These are phyloP conservation scores for Lysiphlebus fabarum DNA, from an alignment of 1,140 invertebrate genomes.

Conservation along the genomic window DNA sequence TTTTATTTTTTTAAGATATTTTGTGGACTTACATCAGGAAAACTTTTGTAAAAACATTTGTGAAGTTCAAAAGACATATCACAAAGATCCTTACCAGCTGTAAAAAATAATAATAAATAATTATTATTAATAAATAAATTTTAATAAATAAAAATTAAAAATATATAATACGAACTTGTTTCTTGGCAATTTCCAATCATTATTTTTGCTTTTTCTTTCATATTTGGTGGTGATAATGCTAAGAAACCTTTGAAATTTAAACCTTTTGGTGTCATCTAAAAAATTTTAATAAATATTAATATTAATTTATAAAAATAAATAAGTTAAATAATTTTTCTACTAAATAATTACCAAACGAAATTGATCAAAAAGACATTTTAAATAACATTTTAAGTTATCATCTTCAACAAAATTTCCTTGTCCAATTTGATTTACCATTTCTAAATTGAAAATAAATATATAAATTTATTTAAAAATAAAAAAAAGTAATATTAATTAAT, in stretches of 20 bases:
- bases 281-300: too few species aligned
- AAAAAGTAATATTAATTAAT: background rate
- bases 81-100: slow-evolving; percentile 28
- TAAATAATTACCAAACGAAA: slow-evolving; percentile 31
- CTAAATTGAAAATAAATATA: slow-evolving; percentile 23
- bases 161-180: slow-evolving; percentile 32
- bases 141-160: background rate
- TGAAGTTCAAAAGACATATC: slow-evolving; percentile 23
- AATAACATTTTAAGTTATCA: slow-evolving; percentile 44
- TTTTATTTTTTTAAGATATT: too few species aligned
- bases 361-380: slow-evolving; percentile 46
- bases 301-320: too few species aligned
- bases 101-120: slow-evolving; percentile 1
- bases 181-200: slow-evolving; percentile 36
- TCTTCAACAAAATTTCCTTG: slow-evolving; percentile 30
- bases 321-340: too few species aligned
- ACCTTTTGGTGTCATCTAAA: slow-evolving; percentile 22
- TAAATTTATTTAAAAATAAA: too few species aligned
- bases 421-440: slow-evolving; percentile 22
- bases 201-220: slow-evolving; percentile 28
- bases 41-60: slow-evolving; percentile 12
- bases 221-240: slow-evolving; percentile 38
- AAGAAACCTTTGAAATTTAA: slow-evolving; percentile 43
- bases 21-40: too few species aligned
- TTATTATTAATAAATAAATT: slow-evolving; percentile 8